Base-by-base conservation (phyloP, 2,888 invertebrate genomes). In the Epicampocera succincta region DNA sequence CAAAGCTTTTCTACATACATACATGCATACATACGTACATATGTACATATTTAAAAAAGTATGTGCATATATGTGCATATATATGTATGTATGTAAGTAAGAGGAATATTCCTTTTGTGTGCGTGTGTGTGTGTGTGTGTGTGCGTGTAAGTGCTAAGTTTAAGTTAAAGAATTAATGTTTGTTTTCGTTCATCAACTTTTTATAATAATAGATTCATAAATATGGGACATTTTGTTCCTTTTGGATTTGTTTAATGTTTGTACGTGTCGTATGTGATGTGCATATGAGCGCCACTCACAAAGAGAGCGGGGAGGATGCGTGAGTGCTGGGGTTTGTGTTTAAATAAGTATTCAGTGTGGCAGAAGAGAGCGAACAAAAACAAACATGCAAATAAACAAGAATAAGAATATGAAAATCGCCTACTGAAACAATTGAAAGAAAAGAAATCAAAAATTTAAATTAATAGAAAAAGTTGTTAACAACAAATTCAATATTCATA, bases 391-490 rank as follows among this genome's bases (percentile, higher is more conserved):
- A 11, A 71, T 25, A 54, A 61, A 56, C 19, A 58, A 60, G 8
- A 66, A n/a, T n/a, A n/a, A 65, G 13, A 40, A 46, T n/a, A 44
- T 21, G 19, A 48, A 44, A 21, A 12, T 33, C 19, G n/a, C 13
- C 17, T 60, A 58, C 4, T 25, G 13, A 52, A 54, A 63, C 50
- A 56, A 63, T 48, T 29, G 40, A 74, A 65, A 33, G 44, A 71
- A 72, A 71, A 63, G 13, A 73, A 81, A 69, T 81, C 77, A 73
- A 81, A 77, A 77, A 77, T 81, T 81, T 77, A 73, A 77, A 81
- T 77, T 77, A 81, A 81, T 74, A 63, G 69, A 73, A 81, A 77
- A 81, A 80, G 75, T 80, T 80, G 46, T 65, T 65, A 38, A 56
- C 8, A 52, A 61, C 15, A 69, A 69, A 69, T 33, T 33, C 33